phyloP scores from a whole-genome alignment of 2,797 vertebrate species.

The Bucorvus abyssinicus region DNA sequence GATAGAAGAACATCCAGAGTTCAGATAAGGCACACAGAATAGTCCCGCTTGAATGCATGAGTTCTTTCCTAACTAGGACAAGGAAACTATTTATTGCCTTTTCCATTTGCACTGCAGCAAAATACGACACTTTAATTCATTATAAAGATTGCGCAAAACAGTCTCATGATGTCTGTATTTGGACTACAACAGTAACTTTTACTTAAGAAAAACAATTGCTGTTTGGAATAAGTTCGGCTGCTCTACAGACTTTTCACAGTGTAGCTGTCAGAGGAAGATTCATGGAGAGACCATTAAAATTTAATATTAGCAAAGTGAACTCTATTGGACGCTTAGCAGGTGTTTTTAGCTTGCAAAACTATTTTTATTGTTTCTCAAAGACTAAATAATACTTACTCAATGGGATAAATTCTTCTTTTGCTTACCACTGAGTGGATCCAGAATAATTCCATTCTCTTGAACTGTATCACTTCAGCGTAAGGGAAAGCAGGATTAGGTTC shows the following conservation, averaged over 20 bases:
- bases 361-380: conserved; percentile 14
- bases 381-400: background rate
- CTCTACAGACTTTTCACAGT: background rate
- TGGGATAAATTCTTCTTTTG: background rate
- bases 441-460: background rate
- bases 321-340: background rate
- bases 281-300: conserved; percentile 1
- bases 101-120: background rate
- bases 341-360: conserved; percentile 34
- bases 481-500: background rate
- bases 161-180: background rate
- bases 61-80: background rate
- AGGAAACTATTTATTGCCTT: background rate
- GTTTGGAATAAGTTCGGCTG: background rate
- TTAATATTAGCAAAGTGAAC: background rate
- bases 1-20: background rate
- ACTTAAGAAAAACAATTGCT: background rate
- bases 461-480: background rate
- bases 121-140: background rate
- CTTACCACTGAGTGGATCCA: background rate
- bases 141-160: background rate
- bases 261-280: background rate
- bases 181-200: conserved; percentile 10
- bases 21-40: background rate
- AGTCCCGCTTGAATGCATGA: background rate